Percentiles rank a stretch among this genome's conserved stretches.
phyloP scores from a whole-genome alignment of 1,140 invertebrate species.

The Papilio helenus region DNA sequence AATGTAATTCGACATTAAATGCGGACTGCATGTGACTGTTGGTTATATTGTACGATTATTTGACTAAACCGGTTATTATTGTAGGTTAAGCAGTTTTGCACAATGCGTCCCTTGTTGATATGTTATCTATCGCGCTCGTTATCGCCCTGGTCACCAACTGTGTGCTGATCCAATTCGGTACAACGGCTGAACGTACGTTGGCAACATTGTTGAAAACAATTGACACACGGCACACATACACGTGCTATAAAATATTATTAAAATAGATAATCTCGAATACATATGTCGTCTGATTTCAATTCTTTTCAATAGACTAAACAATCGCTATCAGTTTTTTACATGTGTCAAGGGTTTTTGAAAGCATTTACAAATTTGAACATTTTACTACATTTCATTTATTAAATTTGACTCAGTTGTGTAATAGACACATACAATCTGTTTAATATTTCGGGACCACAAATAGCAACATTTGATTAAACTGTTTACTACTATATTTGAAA shows the following conservation, averaged over 20 bases:
- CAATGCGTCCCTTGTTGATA: constrained; percentile 44
- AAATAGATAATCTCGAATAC: not conserved
- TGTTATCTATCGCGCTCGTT: constrained; percentile 49
- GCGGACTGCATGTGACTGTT: constrained; percentile 9
- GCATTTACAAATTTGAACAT: not conserved
- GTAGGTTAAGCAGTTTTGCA: constrained; percentile 37
- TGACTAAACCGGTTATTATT: constrained; percentile 38
- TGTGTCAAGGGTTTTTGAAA: not conserved
- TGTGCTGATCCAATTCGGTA: constrained; percentile 60
- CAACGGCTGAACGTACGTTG: constrained; percentile 47
- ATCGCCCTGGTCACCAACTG: constrained; percentile 56
- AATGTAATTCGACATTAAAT: constrained; percentile 18
- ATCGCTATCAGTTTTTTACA: not conserved
- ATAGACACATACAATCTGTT: too few species aligned
- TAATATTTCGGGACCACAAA: too few species aligned
- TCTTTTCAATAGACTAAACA: not conserved
- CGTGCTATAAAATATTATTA: constrained; percentile 39
- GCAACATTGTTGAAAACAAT: constrained; percentile 44
- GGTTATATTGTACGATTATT: constrained; percentile 7
- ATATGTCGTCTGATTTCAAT: not conserved
- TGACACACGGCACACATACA: constrained; percentile 40
- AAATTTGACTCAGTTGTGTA: too few species aligned
- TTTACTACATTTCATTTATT: too few species aligned
- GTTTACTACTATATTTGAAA: too few species aligned
- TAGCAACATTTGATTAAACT: too few species aligned